Evolutionary conservation across 2,113 vertebrate species (phyloP), one percentile per base, ranked within the genome.

Genomic region (Diadophis punctatus): DNA sequence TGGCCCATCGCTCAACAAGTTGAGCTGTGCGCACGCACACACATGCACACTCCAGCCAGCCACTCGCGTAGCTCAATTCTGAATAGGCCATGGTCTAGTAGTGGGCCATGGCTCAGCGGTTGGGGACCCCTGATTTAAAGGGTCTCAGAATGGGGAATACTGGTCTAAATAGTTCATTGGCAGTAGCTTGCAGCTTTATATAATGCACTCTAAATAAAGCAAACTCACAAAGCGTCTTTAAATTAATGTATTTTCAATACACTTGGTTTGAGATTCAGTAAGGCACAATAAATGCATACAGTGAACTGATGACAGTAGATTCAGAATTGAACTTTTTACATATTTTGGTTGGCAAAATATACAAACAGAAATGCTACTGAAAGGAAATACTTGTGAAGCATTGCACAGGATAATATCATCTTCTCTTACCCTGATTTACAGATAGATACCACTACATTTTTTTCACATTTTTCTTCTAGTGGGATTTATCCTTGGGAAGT

Each of bases 271-370:
- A 95, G 95, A 96, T 96, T 94, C 97, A 93, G 95, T 97, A 98
- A 97, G 97, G 97, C 97, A 98, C 95, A 96, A 95, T 94, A 96
- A 96, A 97, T 96, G 95, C 94, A 96, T 95, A 97, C 96, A 96
- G 95, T 43, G 91, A 91, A 95, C 94, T 95, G 91, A 52, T 96
- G 93, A 58, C 2, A 95, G 95, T 51, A 86, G 96, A 94, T 91
- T 91, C 55, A 90, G 95, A 90, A 96, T 95, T 96, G 96, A 96
- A 96, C 93, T 95, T 95, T 96, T 90, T 94, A 91, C 1, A 94
- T n/a, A 94, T 95, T 96, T 94, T 95, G 85, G 95, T 93, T 96
- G 93, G 94, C 95, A 93, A 95, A 93, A 95, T 95, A 95, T 95
- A 96, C 95, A 94, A 68, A 68, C 20, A 90, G 43, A 6, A 96